phyloP scores from a whole-genome alignment of 2,888 invertebrate genomes.

The Caenorhabditis uteleia region DNA sequence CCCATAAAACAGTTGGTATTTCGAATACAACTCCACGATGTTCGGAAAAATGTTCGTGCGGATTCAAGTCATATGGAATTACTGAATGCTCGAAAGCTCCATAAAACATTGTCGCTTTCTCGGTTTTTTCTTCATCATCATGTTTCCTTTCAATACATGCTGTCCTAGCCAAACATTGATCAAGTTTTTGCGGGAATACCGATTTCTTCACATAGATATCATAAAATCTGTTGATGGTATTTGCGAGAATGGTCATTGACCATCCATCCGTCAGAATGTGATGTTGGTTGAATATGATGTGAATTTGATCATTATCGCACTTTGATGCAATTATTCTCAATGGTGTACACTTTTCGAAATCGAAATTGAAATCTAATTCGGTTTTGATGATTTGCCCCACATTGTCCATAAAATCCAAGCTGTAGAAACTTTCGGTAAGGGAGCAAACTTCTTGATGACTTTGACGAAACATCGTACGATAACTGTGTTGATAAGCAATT shows the following conservation, averaged over 20 bases:
- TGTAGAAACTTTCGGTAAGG: constrained; percentile 48
- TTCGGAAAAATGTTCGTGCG: background rate
- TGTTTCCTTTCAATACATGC: background rate
- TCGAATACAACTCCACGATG: constrained; percentile 8
- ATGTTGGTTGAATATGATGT: constrained; percentile 56
- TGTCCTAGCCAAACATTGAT: background rate
- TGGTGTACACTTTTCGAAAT: constrained; percentile 21
- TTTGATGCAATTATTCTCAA: constrained; percentile 25
- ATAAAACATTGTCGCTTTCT: too few species aligned
- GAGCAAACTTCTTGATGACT: constrained; percentile 44
- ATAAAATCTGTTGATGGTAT: constrained; percentile 26
- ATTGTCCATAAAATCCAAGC: constrained; percentile 10
- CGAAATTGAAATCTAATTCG: constrained; percentile 25
- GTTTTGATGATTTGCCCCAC: background rate
- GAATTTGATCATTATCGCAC: constrained; percentile 11
- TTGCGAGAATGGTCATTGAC: constrained; percentile 65
- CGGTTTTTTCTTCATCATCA: background rate
- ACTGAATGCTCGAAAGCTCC: constrained; percentile 12
- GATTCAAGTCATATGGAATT: constrained; percentile 14
- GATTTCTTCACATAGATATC: constrained; percentile 2
- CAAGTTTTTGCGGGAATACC: background rate
- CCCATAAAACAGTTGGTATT: constrained; percentile 12
- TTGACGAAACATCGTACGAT: constrained; percentile 43
- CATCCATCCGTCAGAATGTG: constrained; percentile 68
- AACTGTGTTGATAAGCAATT: constrained; percentile 44